Conservation (phyloP, 30 jellyfish, hydroid and myxozoan genomes). For the Cassiopea xamachana region DNA sequence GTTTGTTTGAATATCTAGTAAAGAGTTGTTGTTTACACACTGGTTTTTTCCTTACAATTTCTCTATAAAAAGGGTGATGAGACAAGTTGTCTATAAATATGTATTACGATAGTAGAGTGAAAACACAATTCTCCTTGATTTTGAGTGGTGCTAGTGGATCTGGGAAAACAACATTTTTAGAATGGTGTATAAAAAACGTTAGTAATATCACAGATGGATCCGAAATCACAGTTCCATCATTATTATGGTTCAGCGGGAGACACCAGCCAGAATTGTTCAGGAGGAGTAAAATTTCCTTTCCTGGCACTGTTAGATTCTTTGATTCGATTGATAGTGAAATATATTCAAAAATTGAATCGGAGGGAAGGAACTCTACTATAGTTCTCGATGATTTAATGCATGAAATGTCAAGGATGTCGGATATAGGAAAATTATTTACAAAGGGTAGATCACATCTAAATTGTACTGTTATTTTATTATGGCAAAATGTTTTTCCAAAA, state of each 20-base stretch:
- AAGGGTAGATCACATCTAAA: conserved; percentile 42
- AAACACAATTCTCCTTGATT: conserved; percentile 40
- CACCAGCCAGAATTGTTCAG: conserved; percentile 34
- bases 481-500: conserved; percentile 29
- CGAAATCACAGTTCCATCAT: background rate
- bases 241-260: conserved; percentile 44
- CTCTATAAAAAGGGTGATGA: no score
- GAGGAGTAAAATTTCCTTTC: background rate
- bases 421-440: conserved; percentile 33
- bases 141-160: conserved; percentile 34
- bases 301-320: conserved; percentile 12
- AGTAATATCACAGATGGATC: background rate
- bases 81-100: no score
- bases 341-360: background rate
- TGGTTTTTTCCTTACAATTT: no score
- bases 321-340: conserved; percentile 14
- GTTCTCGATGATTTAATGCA: conserved; percentile 51
- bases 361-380: background rate
- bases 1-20: no score
- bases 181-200: background rate
- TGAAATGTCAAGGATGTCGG: background rate
- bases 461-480: background rate
- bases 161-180: conserved; percentile 58
- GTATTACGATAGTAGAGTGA: conserved; percentile 11
- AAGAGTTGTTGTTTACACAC: no score